Conservation (phyloP, 2,888 invertebrate species). For the Lysandra coridon region DNA sequence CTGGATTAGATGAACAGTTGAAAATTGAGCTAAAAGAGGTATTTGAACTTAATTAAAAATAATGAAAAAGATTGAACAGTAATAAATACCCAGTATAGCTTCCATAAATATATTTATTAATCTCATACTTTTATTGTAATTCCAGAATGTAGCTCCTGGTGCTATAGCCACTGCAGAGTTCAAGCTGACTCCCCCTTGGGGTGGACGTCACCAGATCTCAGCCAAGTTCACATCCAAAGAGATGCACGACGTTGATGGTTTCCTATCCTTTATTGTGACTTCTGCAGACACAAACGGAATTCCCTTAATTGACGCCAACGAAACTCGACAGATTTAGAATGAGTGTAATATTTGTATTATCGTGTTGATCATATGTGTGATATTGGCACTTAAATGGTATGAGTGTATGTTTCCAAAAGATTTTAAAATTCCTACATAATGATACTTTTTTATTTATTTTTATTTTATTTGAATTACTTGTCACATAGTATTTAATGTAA, state of each 20-base stretch:
- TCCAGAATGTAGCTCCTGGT: slow-evolving; percentile 81
- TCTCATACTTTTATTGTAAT: slow-evolving; percentile 35
- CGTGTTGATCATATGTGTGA: neutral
- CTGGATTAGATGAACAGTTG: slow-evolving; percentile 87
- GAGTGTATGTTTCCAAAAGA: neutral
- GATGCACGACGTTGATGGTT: slow-evolving; percentile 94
- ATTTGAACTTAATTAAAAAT: slow-evolving; percentile 19
- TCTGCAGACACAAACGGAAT: slow-evolving; percentile 69
- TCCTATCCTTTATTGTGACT: slow-evolving; percentile 86
- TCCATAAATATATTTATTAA: too few species aligned
- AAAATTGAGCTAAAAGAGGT: slow-evolving; percentile 85
- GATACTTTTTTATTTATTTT: too few species aligned
- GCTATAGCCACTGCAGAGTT: slow-evolving; percentile 87
- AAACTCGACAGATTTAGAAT: slow-evolving; percentile 54
- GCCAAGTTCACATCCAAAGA: slow-evolving; percentile 94
- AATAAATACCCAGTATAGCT: neutral
- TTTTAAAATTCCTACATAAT: neutral
- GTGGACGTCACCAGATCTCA: slow-evolving; percentile 90
- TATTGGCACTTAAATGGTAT: neutral
- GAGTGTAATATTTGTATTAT: neutral
- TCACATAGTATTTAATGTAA: neutral
- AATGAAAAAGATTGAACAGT: too few species aligned
- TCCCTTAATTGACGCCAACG: slow-evolving; percentile 51
- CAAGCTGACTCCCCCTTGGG: slow-evolving; percentile 87
- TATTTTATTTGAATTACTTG: too few species aligned